Conservation (phyloP, 2,113 vertebrate genomes). For the Numenius arquata region DNA sequence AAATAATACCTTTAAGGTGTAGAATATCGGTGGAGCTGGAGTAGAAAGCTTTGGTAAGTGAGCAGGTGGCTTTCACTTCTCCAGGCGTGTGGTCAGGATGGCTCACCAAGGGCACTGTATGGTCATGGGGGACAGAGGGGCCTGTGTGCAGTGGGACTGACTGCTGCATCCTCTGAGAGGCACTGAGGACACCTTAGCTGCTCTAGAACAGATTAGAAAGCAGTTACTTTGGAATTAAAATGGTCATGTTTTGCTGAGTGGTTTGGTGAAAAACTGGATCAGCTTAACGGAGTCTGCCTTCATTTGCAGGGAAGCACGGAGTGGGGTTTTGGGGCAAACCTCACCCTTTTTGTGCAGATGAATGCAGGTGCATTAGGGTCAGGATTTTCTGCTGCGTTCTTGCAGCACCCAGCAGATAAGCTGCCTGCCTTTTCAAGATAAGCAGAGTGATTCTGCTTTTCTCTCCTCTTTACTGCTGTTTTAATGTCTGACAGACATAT, state of each 20-base stretch:
- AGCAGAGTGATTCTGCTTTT: background rate
- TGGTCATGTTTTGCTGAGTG: background rate
- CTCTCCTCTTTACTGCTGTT: background rate
- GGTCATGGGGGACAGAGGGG: background rate
- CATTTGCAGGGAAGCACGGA: background rate
- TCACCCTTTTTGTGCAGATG: background rate
- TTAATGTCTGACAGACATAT: background rate
- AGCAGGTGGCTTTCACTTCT: background rate
- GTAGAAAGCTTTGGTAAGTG: background rate
- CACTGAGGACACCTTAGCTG: background rate
- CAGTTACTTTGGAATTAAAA: background rate
- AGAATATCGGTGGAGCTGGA: background rate
- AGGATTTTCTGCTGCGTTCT: background rate
- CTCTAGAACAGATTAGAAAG: background rate
- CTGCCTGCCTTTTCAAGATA: background rate
- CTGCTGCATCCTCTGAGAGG: background rate
- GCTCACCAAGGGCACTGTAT: rapidly evolving
- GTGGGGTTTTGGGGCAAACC: background rate
- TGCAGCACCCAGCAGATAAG: background rate
- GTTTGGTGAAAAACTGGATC: background rate
- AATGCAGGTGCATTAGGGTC: background rate
- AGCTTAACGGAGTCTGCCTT: background rate
- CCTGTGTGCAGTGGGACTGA: background rate
- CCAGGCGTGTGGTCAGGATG: background rate
- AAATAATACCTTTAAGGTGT: background rate